phyloP scores from a whole-genome alignment of 2,113 vertebrate species.

The Herpailurus yagouaroundi region DNA sequence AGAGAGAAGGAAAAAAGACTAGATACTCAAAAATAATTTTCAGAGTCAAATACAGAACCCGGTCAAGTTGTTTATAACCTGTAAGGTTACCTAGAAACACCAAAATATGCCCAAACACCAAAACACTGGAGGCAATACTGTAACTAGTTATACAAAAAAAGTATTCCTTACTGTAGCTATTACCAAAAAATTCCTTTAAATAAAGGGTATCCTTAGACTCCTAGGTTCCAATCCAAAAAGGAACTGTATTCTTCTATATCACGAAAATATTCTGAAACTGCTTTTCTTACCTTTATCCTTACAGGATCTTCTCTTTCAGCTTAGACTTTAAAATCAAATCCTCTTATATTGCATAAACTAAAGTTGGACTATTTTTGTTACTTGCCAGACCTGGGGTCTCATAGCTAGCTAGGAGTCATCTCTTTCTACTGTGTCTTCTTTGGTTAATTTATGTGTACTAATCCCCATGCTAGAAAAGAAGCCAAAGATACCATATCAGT shows the following conservation, averaged over 20 bases:
- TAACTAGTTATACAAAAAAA: conserved; percentile 1
- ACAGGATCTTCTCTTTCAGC: conserved; percentile 10
- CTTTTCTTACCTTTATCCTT: conserved; percentile 4
- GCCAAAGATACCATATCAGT: neutral
- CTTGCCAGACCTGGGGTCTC: neutral
- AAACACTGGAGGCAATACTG: conserved; percentile 9
- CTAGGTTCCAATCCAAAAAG: neutral
- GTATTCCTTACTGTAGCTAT: neutral
- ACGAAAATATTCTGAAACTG: conserved; percentile 33
- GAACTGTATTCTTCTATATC: neutral
- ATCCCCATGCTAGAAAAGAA: conserved; percentile 21
- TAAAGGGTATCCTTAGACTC: neutral
- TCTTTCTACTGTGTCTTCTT: neutral
- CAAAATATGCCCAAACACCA: neutral
- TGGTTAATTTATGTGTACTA: neutral
- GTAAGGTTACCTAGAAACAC: conserved; percentile 8
- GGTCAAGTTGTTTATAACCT: neutral
- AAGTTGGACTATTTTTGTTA: neutral
- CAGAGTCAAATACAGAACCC: neutral
- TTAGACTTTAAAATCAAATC: conserved; percentile 47
- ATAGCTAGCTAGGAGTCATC: conserved; percentile 15
- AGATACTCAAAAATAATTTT: conserved; percentile 6
- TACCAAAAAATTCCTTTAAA: conserved; percentile 1
- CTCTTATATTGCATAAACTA: neutral
- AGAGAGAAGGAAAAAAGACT: neutral